Conservation (phyloP, 2,113 vertebrate genomes). For the Tragelaphus buxtoni region DNA sequence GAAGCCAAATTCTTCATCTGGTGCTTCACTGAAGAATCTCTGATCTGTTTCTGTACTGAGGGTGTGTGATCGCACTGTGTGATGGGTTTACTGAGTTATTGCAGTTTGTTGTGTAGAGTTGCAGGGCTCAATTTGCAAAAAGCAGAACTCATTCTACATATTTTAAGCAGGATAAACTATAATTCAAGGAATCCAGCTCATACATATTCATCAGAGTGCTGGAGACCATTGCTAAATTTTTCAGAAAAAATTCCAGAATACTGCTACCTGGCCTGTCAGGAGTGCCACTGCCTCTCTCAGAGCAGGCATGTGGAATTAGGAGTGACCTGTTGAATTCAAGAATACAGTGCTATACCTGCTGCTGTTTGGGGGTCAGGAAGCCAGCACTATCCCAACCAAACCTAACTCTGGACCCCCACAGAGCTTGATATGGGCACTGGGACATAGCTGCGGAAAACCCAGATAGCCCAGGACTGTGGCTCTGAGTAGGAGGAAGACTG, state of each 20-base stretch:
- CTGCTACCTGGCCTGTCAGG: not conserved
- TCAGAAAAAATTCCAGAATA: not conserved
- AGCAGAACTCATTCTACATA: constrained; percentile 7
- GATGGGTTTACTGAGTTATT: constrained; percentile 22
- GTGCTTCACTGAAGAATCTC: constrained; percentile 43
- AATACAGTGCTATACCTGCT: not conserved
- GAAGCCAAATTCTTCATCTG: constrained; percentile 71
- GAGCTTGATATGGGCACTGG: not conserved
- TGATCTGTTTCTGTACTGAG: constrained; percentile 11
- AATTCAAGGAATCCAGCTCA: not conserved
- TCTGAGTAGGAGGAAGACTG: not conserved
- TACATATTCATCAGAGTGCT: not conserved
- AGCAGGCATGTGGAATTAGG: not conserved
- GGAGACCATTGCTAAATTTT: not conserved
- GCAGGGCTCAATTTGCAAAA: not conserved
- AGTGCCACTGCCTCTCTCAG: not conserved
- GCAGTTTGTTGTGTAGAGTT: constrained; percentile 30
- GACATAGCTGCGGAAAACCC: not conserved
- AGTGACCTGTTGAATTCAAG: not conserved
- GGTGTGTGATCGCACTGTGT: constrained; percentile 35
- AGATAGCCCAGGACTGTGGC: not conserved
- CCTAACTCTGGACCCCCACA: not conserved
- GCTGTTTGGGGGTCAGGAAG: not conserved
- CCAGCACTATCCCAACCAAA: not conserved
- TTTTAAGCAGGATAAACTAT: constrained; percentile 36